Percentiles rank a stretch among this genome's conserved stretches.
These are phyloP conservation scores for Daboia siamensis DNA, from an alignment of 2,113 vertebrate species.

Conservation along the genomic window DNA sequence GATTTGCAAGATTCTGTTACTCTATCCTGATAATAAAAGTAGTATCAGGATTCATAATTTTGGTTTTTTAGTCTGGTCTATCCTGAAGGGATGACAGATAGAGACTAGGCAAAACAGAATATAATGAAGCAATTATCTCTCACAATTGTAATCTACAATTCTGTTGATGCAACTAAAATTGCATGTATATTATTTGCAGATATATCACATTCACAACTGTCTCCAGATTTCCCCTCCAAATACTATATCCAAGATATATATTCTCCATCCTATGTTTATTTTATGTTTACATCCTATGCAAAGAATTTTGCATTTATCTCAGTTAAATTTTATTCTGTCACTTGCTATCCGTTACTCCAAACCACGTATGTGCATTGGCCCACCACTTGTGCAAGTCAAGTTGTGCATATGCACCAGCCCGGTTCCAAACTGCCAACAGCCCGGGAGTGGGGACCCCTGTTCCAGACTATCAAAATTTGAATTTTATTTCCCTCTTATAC, in stretches of 20 bases:
- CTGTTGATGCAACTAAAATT: neutral
- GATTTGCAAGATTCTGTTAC: neutral
- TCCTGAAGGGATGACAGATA: neutral
- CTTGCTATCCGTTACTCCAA: neutral
- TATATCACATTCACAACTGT: neutral
- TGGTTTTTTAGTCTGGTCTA: neutral
- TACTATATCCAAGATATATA: neutral
- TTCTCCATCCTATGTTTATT: neutral
- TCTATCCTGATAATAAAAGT: neutral
- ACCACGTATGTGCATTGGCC: no score
- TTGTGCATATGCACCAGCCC: no score
- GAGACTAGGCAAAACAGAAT: neutral
- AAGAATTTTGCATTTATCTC: neutral
- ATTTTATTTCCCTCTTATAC: neutral
- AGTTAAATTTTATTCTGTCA: neutral
- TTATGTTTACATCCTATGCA: neutral
- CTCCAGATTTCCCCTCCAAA: neutral
- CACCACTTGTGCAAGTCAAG: no score
- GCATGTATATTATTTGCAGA: neutral
- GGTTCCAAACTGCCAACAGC: no score
- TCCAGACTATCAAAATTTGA: neutral
- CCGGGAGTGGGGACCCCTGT: neutral
- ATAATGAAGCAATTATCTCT: neutral
- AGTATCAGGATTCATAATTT: neutral
- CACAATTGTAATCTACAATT: neutral